phyloP scores from a whole-genome alignment of 2,888 invertebrate genomes.

The Caradrina clavipalpis region DNA sequence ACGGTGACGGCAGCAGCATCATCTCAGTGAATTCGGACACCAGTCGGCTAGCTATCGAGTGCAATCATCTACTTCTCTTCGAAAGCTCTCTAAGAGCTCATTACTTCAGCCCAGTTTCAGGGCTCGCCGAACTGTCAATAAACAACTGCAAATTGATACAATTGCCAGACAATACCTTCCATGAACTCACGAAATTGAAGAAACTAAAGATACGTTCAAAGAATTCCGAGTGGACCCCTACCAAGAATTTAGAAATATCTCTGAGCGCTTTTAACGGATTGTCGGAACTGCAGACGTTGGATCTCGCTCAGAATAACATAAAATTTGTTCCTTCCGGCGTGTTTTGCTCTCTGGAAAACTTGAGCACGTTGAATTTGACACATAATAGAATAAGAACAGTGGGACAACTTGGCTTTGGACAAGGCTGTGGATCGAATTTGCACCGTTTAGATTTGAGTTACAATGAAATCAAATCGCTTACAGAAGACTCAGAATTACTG shows the following conservation, averaged over 20 bases:
- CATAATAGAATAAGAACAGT: conserved; percentile 95
- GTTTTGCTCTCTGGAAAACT: conserved; percentile 95
- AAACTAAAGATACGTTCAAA: conserved; percentile 94
- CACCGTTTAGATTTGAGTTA: conserved; percentile 95
- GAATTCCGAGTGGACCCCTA: conserved; percentile 95
- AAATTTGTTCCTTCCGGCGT: conserved; percentile 94
- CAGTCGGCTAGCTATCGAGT: conserved; percentile 93
- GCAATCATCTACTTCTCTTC: conserved; percentile 94
- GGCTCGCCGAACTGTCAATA: conserved; percentile 94
- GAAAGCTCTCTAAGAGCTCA: conserved; percentile 94
- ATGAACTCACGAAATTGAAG: conserved; percentile 95
- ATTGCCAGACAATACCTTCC: conserved; percentile 94
- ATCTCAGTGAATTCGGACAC: conserved; percentile 92
- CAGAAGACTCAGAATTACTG: conserved; percentile 94
- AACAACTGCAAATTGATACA: conserved; percentile 95
- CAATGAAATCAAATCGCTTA: conserved; percentile 94
- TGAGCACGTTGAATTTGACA: conserved; percentile 96
- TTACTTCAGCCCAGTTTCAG: conserved; percentile 93
- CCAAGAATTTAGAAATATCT: conserved; percentile 94
- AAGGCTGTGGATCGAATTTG: conserved; percentile 93
- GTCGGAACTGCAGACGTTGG: conserved; percentile 94
- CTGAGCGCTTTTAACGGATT: conserved; percentile 94
- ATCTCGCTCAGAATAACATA: conserved; percentile 96
- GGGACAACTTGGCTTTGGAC: conserved; percentile 93
- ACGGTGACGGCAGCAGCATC: conserved; percentile 93